Percentiles rank a stretch among this genome's conserved stretches.
phyloP scores from a whole-genome alignment of 2,888 invertebrate genomes.

The Plebejus anna region DNA sequence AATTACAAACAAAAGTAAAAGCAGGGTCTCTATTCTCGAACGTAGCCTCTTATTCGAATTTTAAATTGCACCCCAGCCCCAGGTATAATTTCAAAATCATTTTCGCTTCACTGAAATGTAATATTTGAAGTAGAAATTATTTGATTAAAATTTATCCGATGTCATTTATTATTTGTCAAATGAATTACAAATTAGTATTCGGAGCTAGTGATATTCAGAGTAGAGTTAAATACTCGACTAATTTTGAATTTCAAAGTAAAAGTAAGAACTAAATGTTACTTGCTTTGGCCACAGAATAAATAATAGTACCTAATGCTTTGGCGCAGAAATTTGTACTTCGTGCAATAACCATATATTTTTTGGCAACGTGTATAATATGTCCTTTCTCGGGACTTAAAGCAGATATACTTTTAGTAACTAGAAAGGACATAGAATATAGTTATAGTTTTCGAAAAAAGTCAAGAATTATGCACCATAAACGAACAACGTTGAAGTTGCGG shows the following conservation, averaged over 20 bases:
- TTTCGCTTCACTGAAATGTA: not conserved
- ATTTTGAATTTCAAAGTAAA: not conserved
- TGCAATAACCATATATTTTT: not conserved
- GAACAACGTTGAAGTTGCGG: too few species aligned
- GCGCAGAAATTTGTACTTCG: not conserved
- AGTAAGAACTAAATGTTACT: not conserved
- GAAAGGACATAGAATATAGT: not conserved
- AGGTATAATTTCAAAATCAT: not conserved
- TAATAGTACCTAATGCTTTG: not conserved
- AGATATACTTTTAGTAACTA: not conserved
- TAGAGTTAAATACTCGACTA: not conserved
- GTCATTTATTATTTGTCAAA: slow-evolving; percentile 6
- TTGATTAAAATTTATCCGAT: slow-evolving; percentile 5
- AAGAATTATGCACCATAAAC: too few species aligned
- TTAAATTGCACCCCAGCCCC: not conserved
- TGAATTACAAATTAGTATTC: not conserved
- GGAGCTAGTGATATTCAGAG: not conserved
- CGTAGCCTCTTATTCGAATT: too few species aligned
- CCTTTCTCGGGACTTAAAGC: not conserved
- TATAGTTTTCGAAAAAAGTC: too few species aligned
- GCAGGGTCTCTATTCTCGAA: too few species aligned
- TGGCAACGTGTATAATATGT: not conserved
- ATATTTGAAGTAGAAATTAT: not conserved
- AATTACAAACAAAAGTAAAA: not conserved
- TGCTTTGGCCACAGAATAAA: not conserved